Percentiles rank a stretch among this genome's conserved stretches.
Conservation (phyloP, 2,888 invertebrate genomes). For the Caenorhabditis zanzibari region DNA sequence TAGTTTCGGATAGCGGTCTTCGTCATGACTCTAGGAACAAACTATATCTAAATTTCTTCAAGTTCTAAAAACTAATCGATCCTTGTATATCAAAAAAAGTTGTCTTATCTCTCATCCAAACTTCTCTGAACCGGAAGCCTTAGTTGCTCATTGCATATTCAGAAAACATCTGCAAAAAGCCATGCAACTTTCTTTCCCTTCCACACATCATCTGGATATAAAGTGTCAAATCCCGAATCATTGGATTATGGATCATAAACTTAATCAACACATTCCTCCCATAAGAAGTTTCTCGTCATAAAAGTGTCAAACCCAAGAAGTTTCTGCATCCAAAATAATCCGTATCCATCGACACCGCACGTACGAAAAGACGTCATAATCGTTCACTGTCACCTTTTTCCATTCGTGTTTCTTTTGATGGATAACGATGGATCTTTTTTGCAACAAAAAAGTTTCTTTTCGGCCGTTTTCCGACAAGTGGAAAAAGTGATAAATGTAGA, state of each 20-base stretch:
- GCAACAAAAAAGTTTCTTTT: conserved; percentile 22
- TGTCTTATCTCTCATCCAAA: no score
- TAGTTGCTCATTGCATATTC: background rate
- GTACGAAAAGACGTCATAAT: conserved; percentile 51
- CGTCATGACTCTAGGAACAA: no score
- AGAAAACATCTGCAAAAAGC: conserved; percentile 4
- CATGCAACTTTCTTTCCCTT: background rate
- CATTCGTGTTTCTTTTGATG: conserved; percentile 32
- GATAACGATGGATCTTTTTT: conserved; percentile 47
- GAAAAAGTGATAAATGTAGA: conserved; percentile 56
- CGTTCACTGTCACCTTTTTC: conserved; percentile 47
- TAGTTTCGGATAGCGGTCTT: no score
- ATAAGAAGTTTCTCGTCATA: no score
- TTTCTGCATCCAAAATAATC: background rate
- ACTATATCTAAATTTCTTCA: no score
- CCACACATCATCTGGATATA: background rate
- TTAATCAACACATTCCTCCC: conserved; percentile 3
- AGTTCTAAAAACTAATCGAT: no score
- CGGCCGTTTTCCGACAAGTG: background rate
- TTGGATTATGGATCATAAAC: conserved; percentile 7
- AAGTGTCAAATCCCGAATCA: background rate
- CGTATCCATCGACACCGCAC: conserved; percentile 22
- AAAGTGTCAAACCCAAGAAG: no score
- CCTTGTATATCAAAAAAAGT: no score
- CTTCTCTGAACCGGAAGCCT: background rate